Percentiles rank a stretch among this genome's conserved stretches.
These are phyloP conservation scores for Gymnocheta viridis DNA, from an alignment of 2,888 invertebrate species.

Conservation along the genomic window DNA sequence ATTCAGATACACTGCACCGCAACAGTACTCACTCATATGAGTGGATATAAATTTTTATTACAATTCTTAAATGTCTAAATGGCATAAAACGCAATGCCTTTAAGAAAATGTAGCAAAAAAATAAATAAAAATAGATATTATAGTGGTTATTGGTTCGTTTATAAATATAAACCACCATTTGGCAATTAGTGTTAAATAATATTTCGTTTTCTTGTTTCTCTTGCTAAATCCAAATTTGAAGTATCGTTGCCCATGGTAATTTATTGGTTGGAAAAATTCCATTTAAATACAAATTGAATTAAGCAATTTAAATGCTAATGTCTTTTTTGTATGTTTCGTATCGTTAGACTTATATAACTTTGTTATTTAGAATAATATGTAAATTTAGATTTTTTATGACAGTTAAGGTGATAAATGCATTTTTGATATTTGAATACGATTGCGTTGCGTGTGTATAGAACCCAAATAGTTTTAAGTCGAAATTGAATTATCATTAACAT, in stretches of 20 bases:
- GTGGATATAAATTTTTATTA: constrained; percentile 41
- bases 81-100: constrained; percentile 57
- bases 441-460: constrained; percentile 7
- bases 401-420: constrained; percentile 51
- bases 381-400: constrained; percentile 27
- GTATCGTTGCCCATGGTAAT: constrained; percentile 59
- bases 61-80: constrained; percentile 54
- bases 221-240: constrained; percentile 38
- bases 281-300: constrained; percentile 57
- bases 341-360: constrained; percentile 25
- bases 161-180: constrained; percentile 45
- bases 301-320: constrained; percentile 70
- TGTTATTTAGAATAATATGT: constrained; percentile 52
- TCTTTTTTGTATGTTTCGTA: constrained; percentile 14
- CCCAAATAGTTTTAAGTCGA: neutral
- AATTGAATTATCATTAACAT: constrained; percentile 15
- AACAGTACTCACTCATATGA: neutral
- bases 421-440: neutral
- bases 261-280: constrained; percentile 62
- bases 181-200: constrained; percentile 66
- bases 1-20: neutral
- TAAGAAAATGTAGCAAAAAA: constrained; percentile 9
- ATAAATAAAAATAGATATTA: constrained; percentile 1
- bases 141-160: constrained; percentile 45
- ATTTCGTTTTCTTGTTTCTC: constrained; percentile 37